Conservation (phyloP, 2,888 invertebrate species). For the Phortica okadai region DNA sequence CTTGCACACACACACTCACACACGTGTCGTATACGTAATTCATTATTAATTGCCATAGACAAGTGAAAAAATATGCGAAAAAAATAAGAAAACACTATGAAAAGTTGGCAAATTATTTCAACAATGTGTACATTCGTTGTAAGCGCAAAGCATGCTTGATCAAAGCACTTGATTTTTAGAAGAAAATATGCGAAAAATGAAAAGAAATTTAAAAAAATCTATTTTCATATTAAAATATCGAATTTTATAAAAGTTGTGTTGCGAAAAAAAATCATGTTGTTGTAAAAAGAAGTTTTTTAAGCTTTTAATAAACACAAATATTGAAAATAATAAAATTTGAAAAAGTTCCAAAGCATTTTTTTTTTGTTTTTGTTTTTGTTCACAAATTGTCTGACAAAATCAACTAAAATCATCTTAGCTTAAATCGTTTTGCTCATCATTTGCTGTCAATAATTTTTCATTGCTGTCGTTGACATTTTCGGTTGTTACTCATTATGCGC, state of each 20-base stretch:
- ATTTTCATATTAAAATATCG: no score
- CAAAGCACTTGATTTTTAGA: slow-evolving; percentile 17
- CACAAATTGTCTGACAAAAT: no score
- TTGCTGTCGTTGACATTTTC: slow-evolving; percentile 41
- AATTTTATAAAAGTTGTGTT: no score
- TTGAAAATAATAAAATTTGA: no score
- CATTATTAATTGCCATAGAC: background rate
- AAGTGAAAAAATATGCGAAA: slow-evolving; percentile 4
- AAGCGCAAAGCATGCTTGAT: slow-evolving; percentile 4
- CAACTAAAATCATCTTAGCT: background rate
- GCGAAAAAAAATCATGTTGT: no score
- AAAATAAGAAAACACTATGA: background rate
- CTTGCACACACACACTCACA: slow-evolving; percentile 5
- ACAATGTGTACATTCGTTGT: slow-evolving; percentile 32
- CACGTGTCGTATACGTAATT: slow-evolving; percentile 56
- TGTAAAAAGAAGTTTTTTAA: no score
- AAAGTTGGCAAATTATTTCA: slow-evolving; percentile 40
- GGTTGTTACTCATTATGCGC: slow-evolving; percentile 37
- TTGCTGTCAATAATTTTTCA: slow-evolving; percentile 36
- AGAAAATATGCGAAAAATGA: background rate
- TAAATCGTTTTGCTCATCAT: slow-evolving; percentile 35
- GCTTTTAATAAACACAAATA: no score
- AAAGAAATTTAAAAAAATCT: background rate
- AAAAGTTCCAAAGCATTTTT: no score
- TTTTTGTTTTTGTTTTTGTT: no score